Conservation (phyloP, 2,113 vertebrate species). For the Cavia porcellus region DNA sequence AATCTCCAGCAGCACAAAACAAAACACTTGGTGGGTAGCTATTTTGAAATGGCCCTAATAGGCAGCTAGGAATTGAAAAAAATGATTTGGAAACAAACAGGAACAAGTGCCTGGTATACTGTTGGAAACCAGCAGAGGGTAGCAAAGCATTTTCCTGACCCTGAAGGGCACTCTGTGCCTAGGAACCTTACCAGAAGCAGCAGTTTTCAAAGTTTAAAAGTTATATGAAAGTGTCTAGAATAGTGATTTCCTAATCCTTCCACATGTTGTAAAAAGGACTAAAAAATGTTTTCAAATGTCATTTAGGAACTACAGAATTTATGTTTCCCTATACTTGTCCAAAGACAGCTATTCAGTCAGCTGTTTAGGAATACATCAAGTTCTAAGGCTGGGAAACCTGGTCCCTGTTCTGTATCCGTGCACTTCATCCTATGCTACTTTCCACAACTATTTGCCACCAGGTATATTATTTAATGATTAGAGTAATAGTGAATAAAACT, state of each 20-base stretch:
- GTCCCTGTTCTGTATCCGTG: background rate
- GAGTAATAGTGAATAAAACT: background rate
- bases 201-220: background rate
- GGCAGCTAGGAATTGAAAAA: background rate
- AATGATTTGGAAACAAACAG: background rate
- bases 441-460: background rate
- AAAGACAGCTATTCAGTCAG: background rate
- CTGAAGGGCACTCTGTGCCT: too few relatives aligned
- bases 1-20: background rate
- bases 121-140: conserved; percentile 27
- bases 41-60: background rate
- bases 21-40: background rate
- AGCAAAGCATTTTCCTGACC: background rate
- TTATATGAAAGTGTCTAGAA: background rate
- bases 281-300: background rate
- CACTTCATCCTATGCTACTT: background rate
- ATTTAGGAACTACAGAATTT: background rate
- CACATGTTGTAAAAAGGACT: background rate
- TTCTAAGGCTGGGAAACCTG: background rate
- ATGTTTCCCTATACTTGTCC: background rate
- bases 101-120: background rate
- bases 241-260: background rate
- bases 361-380: background rate
- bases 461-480: background rate
- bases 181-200: background rate